phyloP scores from a whole-genome alignment of 2,113 vertebrate species.

The Callaeas wilsoni region DNA sequence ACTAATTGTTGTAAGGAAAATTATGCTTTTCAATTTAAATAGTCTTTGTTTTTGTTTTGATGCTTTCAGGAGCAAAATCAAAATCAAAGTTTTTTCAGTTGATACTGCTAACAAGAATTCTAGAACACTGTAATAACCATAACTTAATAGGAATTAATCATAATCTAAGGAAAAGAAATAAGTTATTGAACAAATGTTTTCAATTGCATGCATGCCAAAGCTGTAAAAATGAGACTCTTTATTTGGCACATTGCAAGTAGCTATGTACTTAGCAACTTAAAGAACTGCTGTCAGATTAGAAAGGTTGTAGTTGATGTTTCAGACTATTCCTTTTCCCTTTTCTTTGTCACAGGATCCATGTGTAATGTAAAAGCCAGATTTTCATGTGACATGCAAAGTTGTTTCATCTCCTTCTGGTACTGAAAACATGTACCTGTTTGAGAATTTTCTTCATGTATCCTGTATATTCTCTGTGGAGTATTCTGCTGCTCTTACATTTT shows the following conservation, averaged over 20 bases:
- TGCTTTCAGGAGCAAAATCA: not conserved
- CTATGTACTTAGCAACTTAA: not conserved
- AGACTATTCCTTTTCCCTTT: not conserved
- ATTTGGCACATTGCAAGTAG: not conserved
- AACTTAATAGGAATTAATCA: not conserved
- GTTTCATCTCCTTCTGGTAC: not conserved
- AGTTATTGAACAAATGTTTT: not conserved
- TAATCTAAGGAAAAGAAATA: not conserved
- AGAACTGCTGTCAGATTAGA: not conserved
- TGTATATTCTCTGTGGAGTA: not conserved
- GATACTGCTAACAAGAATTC: not conserved
- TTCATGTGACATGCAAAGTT: not conserved
- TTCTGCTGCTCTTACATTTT: not conserved
- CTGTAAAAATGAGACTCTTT: not conserved
- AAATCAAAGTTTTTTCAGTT: not conserved
- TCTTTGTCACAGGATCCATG: not conserved
- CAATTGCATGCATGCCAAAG: not conserved
- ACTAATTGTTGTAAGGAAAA: not conserved
- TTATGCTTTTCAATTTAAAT: not conserved
- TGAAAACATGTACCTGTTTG: not conserved
- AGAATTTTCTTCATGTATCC: not conserved
- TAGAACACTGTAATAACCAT: not conserved
- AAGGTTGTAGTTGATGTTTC: not conserved
- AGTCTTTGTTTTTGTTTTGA: not conserved
- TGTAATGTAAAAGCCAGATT: not conserved